A percentile compares a stretch with the other conserved stretches of the same genome.
phyloP scores from a whole-genome alignment of 1,140 invertebrate genomes.

The Bilobella aurantiaca region DNA sequence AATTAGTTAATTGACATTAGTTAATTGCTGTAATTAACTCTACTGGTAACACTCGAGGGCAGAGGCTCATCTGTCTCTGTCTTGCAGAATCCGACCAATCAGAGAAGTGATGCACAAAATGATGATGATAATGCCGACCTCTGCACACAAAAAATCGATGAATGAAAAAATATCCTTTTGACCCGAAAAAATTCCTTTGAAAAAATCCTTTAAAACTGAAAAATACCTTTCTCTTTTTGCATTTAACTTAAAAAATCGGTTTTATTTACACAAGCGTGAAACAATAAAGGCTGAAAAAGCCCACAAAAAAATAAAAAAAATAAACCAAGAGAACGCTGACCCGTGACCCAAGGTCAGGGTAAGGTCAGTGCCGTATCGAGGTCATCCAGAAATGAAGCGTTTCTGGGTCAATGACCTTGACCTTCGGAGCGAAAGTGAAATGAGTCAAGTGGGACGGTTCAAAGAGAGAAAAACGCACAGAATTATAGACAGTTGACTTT shows the following conservation, averaged over 20 bases:
- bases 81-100: background rate
- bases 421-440: no score
- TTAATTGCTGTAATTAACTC: no score
- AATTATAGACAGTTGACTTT: no score
- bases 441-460: no score
- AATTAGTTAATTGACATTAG: no score
- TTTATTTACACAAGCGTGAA: background rate
- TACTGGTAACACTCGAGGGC: background rate
- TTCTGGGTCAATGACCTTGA: no score
- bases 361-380: slow-evolving; percentile 4
- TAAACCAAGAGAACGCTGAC: background rate
- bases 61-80: background rate
- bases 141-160: no score
- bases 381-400: no score
- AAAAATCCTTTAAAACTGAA: slow-evolving; percentile 16
- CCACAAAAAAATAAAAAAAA: slow-evolving; percentile 31
- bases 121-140: no score
- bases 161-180: no score
- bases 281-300: slow-evolving; percentile 37
- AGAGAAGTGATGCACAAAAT: background rate
- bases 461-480: no score
- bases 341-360: background rate
- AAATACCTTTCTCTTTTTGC: slow-evolving; percentile 3
- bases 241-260: background rate
- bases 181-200: background rate